phyloP scores from a whole-genome alignment of 2,888 invertebrate species.

The Stramonita haemastoma region DNA sequence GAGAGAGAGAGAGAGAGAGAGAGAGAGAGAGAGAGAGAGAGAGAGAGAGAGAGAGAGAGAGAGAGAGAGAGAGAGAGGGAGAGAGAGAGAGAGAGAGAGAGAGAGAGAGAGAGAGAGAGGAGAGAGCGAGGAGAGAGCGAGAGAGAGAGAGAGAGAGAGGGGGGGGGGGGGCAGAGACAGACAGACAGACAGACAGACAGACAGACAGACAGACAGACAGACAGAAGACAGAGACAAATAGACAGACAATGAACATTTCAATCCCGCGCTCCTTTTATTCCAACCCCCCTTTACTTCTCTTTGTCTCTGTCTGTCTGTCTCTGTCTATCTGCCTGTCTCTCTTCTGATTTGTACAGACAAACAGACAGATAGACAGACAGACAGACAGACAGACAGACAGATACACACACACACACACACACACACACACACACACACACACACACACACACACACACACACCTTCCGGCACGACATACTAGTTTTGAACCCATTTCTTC shows the following conservation, averaged over 20 bases:
- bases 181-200: neutral
- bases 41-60: neutral
- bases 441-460: neutral
- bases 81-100: neutral
- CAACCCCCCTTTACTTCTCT: too few species aligned
- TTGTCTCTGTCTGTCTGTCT: too few species aligned
- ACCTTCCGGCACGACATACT: too few species aligned
- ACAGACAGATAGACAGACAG: too few species aligned
- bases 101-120: neutral
- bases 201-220: neutral
- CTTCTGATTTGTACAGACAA: too few species aligned
- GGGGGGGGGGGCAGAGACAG: too few species aligned
- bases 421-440: neutral
- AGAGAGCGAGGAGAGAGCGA: neutral
- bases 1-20: neutral
- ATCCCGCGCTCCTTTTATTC: too few species aligned
- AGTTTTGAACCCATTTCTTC: too few species aligned
- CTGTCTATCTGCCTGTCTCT: too few species aligned
- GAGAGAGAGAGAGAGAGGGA: neutral
- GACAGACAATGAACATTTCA: neutral
- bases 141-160: too few species aligned
- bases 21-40: neutral
- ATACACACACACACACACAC: neutral
- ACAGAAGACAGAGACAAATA: neutral
- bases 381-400: neutral